A percentile compares a stretch with the other conserved stretches of the same genome.
These are phyloP conservation scores for Ciconia boyciana DNA, from an alignment of 2,113 vertebrate genomes.

Conservation along the genomic window DNA sequence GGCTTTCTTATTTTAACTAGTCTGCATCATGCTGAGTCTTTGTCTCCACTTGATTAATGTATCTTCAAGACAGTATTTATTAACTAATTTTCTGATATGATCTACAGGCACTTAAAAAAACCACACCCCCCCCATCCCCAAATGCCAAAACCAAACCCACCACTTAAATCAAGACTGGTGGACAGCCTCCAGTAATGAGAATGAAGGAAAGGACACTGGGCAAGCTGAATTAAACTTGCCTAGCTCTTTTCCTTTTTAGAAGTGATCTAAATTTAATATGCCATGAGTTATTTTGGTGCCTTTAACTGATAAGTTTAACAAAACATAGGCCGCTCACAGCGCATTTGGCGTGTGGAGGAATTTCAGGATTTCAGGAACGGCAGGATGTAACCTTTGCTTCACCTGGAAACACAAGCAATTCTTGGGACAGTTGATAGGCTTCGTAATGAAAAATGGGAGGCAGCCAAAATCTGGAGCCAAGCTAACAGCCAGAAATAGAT, in stretches of 20 bases:
- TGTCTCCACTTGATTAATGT: slow-evolving; percentile 31
- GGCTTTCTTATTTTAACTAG: not conserved
- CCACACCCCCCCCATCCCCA: not conserved
- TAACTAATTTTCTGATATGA: slow-evolving; percentile 22
- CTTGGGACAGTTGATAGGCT: slow-evolving; percentile 43
- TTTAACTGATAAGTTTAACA: slow-evolving; percentile 46
- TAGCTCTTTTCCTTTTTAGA: slow-evolving; percentile 58
- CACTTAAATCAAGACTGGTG: not conserved
- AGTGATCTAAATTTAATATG: slow-evolving; percentile 58
- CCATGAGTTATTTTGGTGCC: slow-evolving; percentile 42
- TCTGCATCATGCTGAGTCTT: not conserved
- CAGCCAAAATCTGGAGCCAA: slow-evolving; percentile 51
- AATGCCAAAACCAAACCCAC: not conserved
- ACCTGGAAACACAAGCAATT: slow-evolving; percentile 72
- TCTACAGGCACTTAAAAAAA: not conserved
- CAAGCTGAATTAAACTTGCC: slow-evolving; percentile 4
- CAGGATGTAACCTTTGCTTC: slow-evolving; percentile 71
- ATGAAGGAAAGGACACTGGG: not conserved
- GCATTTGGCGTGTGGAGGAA: not conserved
- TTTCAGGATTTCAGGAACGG: slow-evolving; percentile 36
- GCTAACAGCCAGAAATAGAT: slow-evolving; percentile 50
- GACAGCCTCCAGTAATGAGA: not conserved
- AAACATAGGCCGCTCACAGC: not conserved
- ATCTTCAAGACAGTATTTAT: not conserved
- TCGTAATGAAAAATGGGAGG: slow-evolving; percentile 49